Conservation (phyloP, 2,888 invertebrate genomes). For the Drosophila setosimentum region DNA sequence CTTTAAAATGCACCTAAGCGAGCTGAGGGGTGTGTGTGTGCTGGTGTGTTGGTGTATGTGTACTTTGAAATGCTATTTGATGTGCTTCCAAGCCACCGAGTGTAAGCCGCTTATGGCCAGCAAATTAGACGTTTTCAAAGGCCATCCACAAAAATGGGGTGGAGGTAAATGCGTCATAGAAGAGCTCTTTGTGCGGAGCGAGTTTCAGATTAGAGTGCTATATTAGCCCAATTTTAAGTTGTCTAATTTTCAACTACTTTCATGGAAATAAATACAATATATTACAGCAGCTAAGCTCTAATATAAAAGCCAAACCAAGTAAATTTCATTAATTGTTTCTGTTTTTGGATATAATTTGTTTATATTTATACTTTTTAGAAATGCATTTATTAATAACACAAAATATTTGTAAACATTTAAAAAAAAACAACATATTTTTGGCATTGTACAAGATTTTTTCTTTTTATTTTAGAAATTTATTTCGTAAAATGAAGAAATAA, state of each 20-base stretch:
- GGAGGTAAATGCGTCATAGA: neutral
- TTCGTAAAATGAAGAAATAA: no score
- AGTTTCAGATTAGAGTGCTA: constrained; percentile 3
- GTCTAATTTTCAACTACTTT: neutral
- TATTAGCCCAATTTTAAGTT: constrained; percentile 13
- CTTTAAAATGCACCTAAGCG: constrained; percentile 54
- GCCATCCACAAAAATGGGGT: constrained; percentile 9
- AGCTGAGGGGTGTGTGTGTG: neutral
- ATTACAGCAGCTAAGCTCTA: neutral
- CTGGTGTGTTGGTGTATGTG: constrained; percentile 16
- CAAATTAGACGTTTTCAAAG: constrained; percentile 67
- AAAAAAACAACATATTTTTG: no score
- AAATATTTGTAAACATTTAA: neutral
- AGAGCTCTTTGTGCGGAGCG: neutral
- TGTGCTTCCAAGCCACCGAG: constrained; percentile 47
- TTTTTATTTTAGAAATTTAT: neutral
- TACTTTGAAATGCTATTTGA: constrained; percentile 66
- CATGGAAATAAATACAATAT: no score
- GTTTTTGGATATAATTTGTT: neutral
- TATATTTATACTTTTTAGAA: neutral
- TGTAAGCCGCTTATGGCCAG: constrained; percentile 73
- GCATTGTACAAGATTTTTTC: no score
- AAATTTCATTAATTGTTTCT: neutral
- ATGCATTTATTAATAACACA: neutral
- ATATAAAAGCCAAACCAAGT: neutral